Base-by-base conservation (phyloP, 1,140 invertebrate species). In the Trachymyrmex cornetzi region DNA sequence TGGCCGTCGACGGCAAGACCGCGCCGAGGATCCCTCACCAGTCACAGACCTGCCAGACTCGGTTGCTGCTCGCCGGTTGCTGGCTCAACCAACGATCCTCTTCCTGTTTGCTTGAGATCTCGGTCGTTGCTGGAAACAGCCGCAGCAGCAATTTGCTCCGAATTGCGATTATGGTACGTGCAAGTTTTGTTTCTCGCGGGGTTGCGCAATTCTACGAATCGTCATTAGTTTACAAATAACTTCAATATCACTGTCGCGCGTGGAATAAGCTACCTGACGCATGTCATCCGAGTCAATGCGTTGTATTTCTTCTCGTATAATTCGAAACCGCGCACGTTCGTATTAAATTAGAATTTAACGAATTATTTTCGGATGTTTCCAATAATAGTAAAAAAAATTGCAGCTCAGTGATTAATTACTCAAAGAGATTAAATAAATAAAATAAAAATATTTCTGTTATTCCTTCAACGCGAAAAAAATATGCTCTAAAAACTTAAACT, bases 161-260 rank as follows among this genome's bases (percentile, higher is more conserved):
- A 71, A 44, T 57, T 24, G 50, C 22, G 14, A 61, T 74, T 74
- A 82, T 74, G 80, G 67, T 84, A 84, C 30, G 64, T 57, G 11
- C 24, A 55, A 55, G 19, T 57, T 27, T 72, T 24, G 16, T 9
- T 59, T 71, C 14, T 27, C 34, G 64, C 64, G 64, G n/a, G n/a
- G 11, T 44, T 19, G 19, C 48, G 14, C 27, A 24, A n/a, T n/a
- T 12, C 19, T 9, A 22, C 30, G 38, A 34, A 16, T 9, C 1
- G 3, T 74, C n/a, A 3, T 63, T 48, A 11, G 44, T 38, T 64
- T 27, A 27, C 6, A 30, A 79, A 48, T 53, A n/a, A 30, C 3
- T 38, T 16, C 1, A 38, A 30, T n/a, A 77, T 63, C 27, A n/a
- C 22, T 19, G 14, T 63, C 38, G 14, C 61, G 12, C 7, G 22